These are phyloP conservation scores for Drosophila funebris DNA, from an alignment of 1,140 invertebrate genomes.

Conservation along the genomic window DNA sequence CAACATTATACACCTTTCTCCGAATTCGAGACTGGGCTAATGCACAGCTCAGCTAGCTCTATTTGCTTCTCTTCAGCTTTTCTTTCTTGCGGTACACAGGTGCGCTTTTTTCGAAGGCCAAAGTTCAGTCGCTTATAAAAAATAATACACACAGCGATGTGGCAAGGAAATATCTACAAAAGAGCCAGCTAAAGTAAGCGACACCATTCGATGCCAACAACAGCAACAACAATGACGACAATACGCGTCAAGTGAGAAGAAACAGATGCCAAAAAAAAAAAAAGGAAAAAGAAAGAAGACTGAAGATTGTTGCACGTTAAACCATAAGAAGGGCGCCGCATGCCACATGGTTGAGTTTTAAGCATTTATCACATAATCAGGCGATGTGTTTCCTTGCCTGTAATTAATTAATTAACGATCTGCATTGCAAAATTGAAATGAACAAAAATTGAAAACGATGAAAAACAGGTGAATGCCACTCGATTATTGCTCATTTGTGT, in stretches of 20 bases:
- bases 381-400: slow-evolving; percentile 7
- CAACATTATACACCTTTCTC: no score
- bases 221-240: slow-evolving; percentile 57
- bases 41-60: no score
- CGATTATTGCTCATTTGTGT: not conserved
- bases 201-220: slow-evolving; percentile 20
- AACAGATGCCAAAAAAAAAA: slow-evolving; percentile 65
- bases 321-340: not conserved
- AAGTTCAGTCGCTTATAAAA: slow-evolving; percentile 38
- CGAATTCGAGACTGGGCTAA: no score
- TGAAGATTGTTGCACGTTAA: slow-evolving; percentile 15
- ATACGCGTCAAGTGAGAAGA: slow-evolving; percentile 69
- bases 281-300: slow-evolving; percentile 16
- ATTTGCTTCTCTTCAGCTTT: not conserved
- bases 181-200: slow-evolving; percentile 45
- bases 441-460: not conserved
- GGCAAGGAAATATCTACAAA: slow-evolving; percentile 40
- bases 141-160: not conserved
- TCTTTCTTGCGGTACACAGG: slow-evolving; percentile 48
- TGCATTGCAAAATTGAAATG: slow-evolving; percentile 56
- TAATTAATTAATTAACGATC: slow-evolving; percentile 23
- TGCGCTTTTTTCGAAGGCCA: slow-evolving; percentile 62
- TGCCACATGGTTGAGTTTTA: slow-evolving; percentile 3
- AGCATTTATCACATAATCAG: slow-evolving; percentile 52
- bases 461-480: slow-evolving; percentile 22